These are phyloP conservation scores for Celastrina argiolus DNA, from an alignment of 2,888 invertebrate species.

Conservation along the genomic window DNA sequence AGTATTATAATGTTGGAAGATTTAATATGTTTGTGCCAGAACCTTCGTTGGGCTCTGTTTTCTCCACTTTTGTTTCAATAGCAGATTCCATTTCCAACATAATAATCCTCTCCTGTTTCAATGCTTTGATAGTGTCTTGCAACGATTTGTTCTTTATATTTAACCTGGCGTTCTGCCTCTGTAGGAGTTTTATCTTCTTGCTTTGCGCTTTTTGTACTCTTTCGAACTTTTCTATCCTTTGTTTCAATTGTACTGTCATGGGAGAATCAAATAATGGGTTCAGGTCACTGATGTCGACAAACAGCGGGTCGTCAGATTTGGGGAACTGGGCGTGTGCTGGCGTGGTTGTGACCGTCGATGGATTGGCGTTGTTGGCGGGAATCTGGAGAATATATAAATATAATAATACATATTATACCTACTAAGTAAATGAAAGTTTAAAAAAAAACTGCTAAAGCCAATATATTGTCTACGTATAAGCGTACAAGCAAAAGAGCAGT, in stretches of 20 bases:
- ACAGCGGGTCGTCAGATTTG: not conserved
- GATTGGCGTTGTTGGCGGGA: not conserved
- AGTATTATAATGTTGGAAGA: not conserved
- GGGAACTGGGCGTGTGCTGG: not conserved
- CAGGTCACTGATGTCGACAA: not conserved
- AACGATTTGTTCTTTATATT: not conserved
- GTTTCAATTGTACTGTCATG: not conserved
- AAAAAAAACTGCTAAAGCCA: no score
- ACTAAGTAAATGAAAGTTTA: no score
- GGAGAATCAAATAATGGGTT: constrained; percentile 1
- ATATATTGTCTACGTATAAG: no score
- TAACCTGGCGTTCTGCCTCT: not conserved
- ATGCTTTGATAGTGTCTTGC: not conserved
- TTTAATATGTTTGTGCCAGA: not conserved
- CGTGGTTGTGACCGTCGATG: not conserved
- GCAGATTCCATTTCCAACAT: not conserved
- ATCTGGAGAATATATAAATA: no score
- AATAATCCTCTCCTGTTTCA: not conserved
- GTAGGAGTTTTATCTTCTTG: not conserved
- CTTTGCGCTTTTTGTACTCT: not conserved
- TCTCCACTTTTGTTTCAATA: not conserved
- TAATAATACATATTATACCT: no score
- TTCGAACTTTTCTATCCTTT: not conserved
- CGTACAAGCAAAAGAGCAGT: no score
- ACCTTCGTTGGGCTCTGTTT: not conserved